Evolutionary conservation across 2,888 invertebrate genomes (phyloP).

Genomic region (Drymonia ruficornis): DNA sequence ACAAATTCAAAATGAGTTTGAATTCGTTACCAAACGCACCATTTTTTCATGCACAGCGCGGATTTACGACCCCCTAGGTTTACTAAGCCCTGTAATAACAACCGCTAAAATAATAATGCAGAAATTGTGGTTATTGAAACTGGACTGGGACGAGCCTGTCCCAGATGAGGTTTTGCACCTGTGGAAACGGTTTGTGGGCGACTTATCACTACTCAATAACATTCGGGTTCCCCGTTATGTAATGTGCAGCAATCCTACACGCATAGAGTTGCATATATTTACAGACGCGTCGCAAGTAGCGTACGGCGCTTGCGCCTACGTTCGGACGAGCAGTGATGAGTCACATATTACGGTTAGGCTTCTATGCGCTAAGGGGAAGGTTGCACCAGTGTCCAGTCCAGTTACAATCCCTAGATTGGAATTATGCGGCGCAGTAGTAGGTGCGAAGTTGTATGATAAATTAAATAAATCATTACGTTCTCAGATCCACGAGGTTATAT

Average conservation of each 20-base stretch:
- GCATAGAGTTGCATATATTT: constrained; percentile 27
- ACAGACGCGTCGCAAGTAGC: constrained; percentile 25
- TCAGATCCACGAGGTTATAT: constrained; percentile 19
- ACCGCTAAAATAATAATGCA: neutral
- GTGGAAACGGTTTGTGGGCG: neutral
- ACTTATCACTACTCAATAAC: neutral
- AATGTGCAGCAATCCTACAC: neutral
- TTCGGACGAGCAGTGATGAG: constrained; percentile 10
- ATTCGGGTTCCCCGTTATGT: constrained; percentile 18
- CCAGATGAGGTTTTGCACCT: neutral
- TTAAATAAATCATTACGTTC: constrained; percentile 15
- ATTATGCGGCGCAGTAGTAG: constrained; percentile 34
- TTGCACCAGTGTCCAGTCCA: constrained; percentile 29
- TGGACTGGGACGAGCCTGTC: neutral
- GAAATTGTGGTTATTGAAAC: neutral
- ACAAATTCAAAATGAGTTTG: neutral
- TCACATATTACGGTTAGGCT: constrained; percentile 18
- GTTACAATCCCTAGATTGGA: constrained; percentile 22
- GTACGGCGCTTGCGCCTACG: constrained; percentile 28
- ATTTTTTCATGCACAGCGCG: neutral
- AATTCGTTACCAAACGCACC: neutral
- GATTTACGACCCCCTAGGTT: neutral
- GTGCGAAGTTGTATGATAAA: constrained; percentile 25
- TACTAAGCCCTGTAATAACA: neutral
- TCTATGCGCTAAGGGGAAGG: constrained; percentile 32